These are phyloP conservation scores for Semicossyphus pulcher DNA, from an alignment of 2,113 vertebrate genomes.

Conservation along the genomic window DNA sequence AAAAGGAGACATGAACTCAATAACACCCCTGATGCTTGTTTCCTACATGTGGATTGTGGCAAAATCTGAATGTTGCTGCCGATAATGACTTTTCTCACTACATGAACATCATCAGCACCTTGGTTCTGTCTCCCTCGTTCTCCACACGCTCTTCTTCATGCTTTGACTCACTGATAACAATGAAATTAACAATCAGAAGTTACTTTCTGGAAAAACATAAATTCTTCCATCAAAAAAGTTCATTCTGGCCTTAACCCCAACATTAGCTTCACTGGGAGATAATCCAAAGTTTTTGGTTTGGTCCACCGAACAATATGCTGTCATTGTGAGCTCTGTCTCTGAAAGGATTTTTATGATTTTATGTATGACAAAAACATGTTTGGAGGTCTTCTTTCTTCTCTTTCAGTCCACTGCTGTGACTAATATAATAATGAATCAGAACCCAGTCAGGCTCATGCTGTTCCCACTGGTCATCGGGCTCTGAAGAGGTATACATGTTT, in stretches of 20 bases:
- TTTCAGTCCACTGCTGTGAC: constrained; percentile 53
- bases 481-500: constrained; percentile 64
- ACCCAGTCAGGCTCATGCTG: constrained; percentile 67
- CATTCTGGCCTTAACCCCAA: too few species aligned
- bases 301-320: not conserved
- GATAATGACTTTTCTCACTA: constrained; percentile 51
- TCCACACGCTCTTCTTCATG: not conserved
- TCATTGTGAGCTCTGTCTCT: not conserved
- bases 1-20: not conserved
- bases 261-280: too few species aligned
- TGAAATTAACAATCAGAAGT: constrained; percentile 58
- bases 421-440: constrained; percentile 71
- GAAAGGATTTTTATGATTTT: not conserved
- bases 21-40: not conserved
- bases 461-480: constrained; percentile 59
- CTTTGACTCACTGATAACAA: constrained; percentile 47
- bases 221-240: too few species aligned
- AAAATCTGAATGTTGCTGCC: constrained; percentile 33
- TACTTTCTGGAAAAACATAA: too few species aligned
- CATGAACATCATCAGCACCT: constrained; percentile 29
- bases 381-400: not conserved
- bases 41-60: not conserved
- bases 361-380: constrained; percentile 1
- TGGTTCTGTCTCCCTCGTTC: constrained; percentile 26
- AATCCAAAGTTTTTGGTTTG: too few species aligned